Base-by-base conservation (phyloP, 2,888 invertebrate genomes). In the Clanis bilineata region DNA sequence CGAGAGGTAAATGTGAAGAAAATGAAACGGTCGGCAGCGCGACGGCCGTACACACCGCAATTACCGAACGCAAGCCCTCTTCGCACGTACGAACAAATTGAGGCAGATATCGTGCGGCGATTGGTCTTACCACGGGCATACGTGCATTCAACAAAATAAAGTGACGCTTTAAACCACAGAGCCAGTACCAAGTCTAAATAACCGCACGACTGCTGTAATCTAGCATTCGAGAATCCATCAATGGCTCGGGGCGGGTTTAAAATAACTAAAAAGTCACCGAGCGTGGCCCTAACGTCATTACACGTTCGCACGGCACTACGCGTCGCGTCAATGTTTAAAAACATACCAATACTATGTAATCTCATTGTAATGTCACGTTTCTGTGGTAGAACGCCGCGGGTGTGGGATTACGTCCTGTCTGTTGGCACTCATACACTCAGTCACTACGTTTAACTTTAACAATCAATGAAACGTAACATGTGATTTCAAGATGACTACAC, bases 11-110 rank as follows among this genome's bases (percentile, higher is more conserved):
- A 73, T 47, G 62, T 66, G 75, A 67, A 73, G 66, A 68, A 76
- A 82, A 79, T 79, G 79, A 80, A 81, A 77, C 72, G 74, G 71
- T 69, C 69, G 68, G 71, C 66, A n/a, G n/a, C n/a, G n/a, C n/a
- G n/a, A 22, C 45, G 36, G 39, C 51, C 9, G 51, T 28, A 51
- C 51, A 10, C 51, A 51, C 51, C 65, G 71, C 83, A 88, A 90
- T 90, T 88, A 89, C 74, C 81, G 74, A 70, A 83, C 79, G 84
- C 83, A 81, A 85, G 82, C 80, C 81, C 76, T 80, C 73, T 85
- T 87, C 82, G 85, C 90, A 89, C 90, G 89, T 90, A 88, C 86
- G 80, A 70, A 82, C 82, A 90, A 90, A 91, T 91, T 90, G 85
- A 87, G 69, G 76, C 76, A 79, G 76, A 76, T 74, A 74, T 76